These are phyloP conservation scores for Mactromeris polynyma DNA, from an alignment of 2,888 invertebrate genomes.

Conservation along the genomic window DNA sequence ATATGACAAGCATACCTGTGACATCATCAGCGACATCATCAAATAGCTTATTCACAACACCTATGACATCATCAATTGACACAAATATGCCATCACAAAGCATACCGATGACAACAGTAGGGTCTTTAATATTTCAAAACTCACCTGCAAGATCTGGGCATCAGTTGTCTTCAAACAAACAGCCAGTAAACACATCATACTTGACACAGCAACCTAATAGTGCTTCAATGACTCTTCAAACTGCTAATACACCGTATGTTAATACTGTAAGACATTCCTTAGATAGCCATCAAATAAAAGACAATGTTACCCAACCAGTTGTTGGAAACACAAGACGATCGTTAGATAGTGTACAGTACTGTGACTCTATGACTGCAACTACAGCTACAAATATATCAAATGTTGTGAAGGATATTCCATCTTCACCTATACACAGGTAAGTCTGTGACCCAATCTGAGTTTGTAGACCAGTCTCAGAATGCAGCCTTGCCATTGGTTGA, in stretches of 20 bases:
- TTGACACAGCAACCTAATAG: not conserved
- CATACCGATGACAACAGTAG: constrained; percentile 40
- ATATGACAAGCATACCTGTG: constrained; percentile 25
- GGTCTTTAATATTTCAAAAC: constrained; percentile 38
- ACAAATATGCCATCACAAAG: constrained; percentile 13
- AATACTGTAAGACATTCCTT: not conserved
- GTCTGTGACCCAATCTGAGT: too few species aligned
- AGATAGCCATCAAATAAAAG: not conserved
- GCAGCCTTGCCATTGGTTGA: too few species aligned
- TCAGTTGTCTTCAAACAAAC: not conserved
- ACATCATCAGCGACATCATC: constrained; percentile 54
- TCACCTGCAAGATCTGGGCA: not conserved
- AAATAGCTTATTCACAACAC: constrained; percentile 36
- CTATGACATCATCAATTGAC: constrained; percentile 41
- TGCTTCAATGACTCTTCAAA: not conserved
- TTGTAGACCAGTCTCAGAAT: too few species aligned
- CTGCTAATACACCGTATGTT: not conserved
- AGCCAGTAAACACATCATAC: not conserved
- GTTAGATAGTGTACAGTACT: constrained; percentile 27
- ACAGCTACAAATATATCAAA: not conserved
- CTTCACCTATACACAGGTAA: constrained; percentile 78
- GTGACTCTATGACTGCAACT: constrained; percentile 14
- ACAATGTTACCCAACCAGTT: not conserved
- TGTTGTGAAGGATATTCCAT: constrained; percentile 53
- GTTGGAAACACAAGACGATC: not conserved